These are phyloP conservation scores for Cacoxenus indagator DNA, from an alignment of 2,888 invertebrate species.

Conservation along the genomic window DNA sequence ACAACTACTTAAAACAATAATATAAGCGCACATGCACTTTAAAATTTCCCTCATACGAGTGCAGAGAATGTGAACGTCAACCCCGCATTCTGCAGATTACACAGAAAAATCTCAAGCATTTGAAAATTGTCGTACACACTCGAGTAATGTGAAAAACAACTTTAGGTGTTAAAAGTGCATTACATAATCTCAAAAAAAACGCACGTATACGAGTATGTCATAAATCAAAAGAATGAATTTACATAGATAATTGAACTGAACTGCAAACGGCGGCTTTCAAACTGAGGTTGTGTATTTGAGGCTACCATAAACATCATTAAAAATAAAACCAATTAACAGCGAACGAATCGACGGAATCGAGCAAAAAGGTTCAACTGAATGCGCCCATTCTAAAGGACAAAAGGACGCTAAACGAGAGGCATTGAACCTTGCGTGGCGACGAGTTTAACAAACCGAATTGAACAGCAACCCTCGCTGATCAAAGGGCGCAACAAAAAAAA, in stretches of 20 bases:
- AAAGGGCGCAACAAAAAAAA: neutral
- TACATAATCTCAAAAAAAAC: neutral
- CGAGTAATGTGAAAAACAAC: too few species aligned
- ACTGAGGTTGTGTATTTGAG: slow-evolving; percentile 1
- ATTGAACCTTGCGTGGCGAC: neutral
- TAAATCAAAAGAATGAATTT: slow-evolving; percentile 41
- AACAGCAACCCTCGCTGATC: slow-evolving; percentile 15
- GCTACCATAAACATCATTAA: slow-evolving; percentile 58
- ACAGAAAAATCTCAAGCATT: too few species aligned
- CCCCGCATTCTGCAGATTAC: neutral
- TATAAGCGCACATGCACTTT: too few species aligned
- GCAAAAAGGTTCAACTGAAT: neutral
- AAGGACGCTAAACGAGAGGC: slow-evolving; percentile 8
- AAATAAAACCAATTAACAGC: slow-evolving; percentile 58
- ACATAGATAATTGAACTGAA: slow-evolving; percentile 47
- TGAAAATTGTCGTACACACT: too few species aligned
- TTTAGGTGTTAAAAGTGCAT: neutral
- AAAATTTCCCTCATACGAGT: too few species aligned
- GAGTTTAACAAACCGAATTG: neutral
- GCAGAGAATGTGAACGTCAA: too few species aligned
- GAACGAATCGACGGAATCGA: slow-evolving; percentile 18
- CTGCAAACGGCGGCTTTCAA: neutral
- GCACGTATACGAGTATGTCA: neutral
- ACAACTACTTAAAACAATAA: too few species aligned
- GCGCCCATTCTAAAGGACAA: slow-evolving; percentile 1